A percentile compares a stretch with the other conserved stretches of the same genome.
Conservation (phyloP, 1,140 invertebrate species). For the Eueides isabella region DNA sequence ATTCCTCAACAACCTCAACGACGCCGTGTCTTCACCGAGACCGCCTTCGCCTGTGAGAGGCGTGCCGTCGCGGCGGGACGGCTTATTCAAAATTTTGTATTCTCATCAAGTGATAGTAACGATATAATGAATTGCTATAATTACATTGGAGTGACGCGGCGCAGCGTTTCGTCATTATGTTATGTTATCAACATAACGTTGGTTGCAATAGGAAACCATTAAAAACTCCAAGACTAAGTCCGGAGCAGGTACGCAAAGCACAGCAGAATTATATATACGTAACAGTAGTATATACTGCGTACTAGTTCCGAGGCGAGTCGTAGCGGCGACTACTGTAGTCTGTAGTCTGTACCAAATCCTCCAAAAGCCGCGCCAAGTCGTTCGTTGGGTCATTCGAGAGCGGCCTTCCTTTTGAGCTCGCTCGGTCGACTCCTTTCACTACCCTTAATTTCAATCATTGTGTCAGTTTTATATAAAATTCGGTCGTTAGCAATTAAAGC, state of each 20-base stretch:
- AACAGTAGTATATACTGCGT: neutral
- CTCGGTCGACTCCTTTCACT: conserved; percentile 41
- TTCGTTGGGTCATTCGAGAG: conserved; percentile 31
- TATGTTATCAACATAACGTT: too few species aligned
- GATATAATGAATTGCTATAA: conserved; percentile 31
- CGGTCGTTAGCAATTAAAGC: conserved; percentile 30
- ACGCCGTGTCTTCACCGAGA: conserved; percentile 16
- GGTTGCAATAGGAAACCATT: neutral
- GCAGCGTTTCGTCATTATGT: neutral
- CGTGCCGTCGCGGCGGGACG: conserved; percentile 17
- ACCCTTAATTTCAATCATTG: conserved; percentile 40
- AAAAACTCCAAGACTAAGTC: neutral
- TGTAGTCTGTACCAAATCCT: conserved; percentile 29
- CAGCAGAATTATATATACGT: too few species aligned
- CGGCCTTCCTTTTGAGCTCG: conserved; percentile 33
- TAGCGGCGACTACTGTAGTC: conserved; percentile 16
- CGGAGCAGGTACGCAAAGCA: neutral
- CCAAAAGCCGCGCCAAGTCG: conserved; percentile 10
- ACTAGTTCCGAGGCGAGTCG: conserved; percentile 5
- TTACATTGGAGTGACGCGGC: conserved; percentile 12
- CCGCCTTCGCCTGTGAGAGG: conserved; percentile 1
- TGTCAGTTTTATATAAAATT: conserved; percentile 28
- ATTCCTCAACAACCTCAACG: neutral
- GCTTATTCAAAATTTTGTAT: conserved; percentile 27
- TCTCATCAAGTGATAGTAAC: conserved; percentile 31